Conservation (phyloP, 2,888 invertebrate genomes). For the Drosophila prolongata region DNA sequence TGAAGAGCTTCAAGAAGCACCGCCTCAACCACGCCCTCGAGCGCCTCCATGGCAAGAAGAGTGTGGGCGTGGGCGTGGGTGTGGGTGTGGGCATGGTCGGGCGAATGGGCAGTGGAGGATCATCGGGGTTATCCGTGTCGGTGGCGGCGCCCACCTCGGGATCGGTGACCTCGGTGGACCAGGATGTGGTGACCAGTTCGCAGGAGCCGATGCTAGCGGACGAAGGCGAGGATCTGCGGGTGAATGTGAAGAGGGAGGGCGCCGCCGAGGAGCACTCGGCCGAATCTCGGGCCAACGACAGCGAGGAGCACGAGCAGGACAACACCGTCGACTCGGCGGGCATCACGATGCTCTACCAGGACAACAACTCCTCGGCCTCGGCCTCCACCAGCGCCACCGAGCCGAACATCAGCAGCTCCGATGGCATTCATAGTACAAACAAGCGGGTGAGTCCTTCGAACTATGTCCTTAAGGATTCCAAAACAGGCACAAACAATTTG, state of each 20-base stretch:
- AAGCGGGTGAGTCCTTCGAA: constrained; percentile 80
- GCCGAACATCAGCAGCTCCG: constrained; percentile 83
- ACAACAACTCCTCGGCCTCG: constrained; percentile 78
- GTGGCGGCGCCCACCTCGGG: constrained; percentile 30
- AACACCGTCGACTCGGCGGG: constrained; percentile 89
- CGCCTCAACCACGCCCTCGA: constrained; percentile 94
- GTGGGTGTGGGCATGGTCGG: constrained; percentile 55
- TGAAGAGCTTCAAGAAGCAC: constrained; percentile 96
- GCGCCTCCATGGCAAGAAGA: constrained; percentile 90
- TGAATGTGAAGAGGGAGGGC: constrained; percentile 85
- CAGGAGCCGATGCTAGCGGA: constrained; percentile 87
- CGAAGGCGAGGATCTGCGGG: constrained; percentile 87
- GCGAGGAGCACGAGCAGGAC: constrained; percentile 87
- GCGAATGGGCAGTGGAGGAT: constrained; percentile 5
- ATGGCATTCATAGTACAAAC: constrained; percentile 85
- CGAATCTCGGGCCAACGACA: constrained; percentile 84
- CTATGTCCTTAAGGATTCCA: no score
- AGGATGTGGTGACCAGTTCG: constrained; percentile 90
- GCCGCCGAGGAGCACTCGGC: constrained; percentile 81
- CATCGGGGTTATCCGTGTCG: constrained; percentile 21
- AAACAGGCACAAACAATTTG: no score
- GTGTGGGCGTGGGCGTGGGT: constrained; percentile 47
- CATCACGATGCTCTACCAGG: constrained; percentile 82
- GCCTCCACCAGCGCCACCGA: constrained; percentile 84
- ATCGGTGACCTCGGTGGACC: constrained; percentile 69